phyloP scores from a whole-genome alignment of 1,140 invertebrate species.

The Drosophila pandora region DNA sequence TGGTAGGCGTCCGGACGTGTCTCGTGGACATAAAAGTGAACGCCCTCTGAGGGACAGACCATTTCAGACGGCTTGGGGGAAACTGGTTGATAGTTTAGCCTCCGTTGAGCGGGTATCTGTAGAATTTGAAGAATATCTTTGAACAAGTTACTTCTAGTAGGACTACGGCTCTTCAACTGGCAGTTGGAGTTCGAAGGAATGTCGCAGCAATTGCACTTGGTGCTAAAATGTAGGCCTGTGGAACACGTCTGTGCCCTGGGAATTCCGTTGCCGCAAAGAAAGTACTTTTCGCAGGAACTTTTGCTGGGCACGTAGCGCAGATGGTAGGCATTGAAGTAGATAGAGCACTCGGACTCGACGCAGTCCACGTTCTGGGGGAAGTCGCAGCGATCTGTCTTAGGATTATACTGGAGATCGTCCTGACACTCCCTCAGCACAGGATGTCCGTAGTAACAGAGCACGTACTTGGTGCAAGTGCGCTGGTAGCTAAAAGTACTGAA shows the following conservation, averaged over 20 bases:
- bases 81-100: slow-evolving; percentile 24
- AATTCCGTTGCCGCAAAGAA: slow-evolving; percentile 60
- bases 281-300: slow-evolving; percentile 64
- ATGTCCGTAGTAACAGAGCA: slow-evolving; percentile 64
- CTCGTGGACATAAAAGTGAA: slow-evolving; percentile 61
- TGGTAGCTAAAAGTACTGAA: slow-evolving; percentile 63
- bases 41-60: slow-evolving; percentile 49
- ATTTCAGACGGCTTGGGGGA: slow-evolving; percentile 37
- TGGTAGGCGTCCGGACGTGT: slow-evolving; percentile 60
- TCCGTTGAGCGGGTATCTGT: slow-evolving; percentile 43
- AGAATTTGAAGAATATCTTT: not conserved
- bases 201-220: slow-evolving; percentile 67
- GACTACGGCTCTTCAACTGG: slow-evolving; percentile 31
- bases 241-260: slow-evolving; percentile 44
- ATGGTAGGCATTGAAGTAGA: slow-evolving; percentile 51
- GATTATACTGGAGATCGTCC: slow-evolving; percentile 72
- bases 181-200: slow-evolving; percentile 55
- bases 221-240: slow-evolving; percentile 60
- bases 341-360: slow-evolving; percentile 70
- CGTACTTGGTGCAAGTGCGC: slow-evolving; percentile 77
- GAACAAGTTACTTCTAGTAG: not conserved
- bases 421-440: slow-evolving; percentile 67
- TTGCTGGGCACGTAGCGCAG: slow-evolving; percentile 66
- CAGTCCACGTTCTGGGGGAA: slow-evolving; percentile 74
- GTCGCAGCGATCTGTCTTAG: slow-evolving; percentile 71